Percentiles rank a stretch among this genome's conserved stretches.
Conservation (phyloP, 2,797 vertebrate genomes). For the Ibycter americanus region DNA sequence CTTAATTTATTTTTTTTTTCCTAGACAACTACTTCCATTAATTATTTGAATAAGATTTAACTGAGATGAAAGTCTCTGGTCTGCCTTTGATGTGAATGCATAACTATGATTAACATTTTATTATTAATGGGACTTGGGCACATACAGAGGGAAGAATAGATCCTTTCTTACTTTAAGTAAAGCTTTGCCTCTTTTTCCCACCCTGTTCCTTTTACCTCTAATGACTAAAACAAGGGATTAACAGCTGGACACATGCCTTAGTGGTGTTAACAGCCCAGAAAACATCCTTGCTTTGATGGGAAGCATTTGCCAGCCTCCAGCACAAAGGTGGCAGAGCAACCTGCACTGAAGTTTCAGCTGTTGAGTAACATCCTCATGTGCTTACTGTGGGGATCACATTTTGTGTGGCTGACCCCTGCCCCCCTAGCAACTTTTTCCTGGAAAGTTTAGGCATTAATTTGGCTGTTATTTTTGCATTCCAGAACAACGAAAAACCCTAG, state of each 20-base stretch:
- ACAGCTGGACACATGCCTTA: background rate
- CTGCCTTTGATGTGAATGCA: constrained; percentile 64
- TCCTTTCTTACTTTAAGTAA: background rate
- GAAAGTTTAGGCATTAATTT: background rate
- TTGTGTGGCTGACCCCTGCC: background rate
- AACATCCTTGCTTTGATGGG: background rate
- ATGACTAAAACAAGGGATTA: background rate
- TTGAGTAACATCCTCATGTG: background rate
- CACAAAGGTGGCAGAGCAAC: background rate
- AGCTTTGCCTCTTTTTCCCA: background rate
- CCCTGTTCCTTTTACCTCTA: background rate
- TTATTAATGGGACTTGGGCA: constrained; percentile 33
- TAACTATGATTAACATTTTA: constrained; percentile 67
- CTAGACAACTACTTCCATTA: constrained; percentile 53
- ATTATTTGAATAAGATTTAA: constrained; percentile 71
- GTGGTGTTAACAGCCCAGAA: background rate
- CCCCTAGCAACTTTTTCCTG: background rate
- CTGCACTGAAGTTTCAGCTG: background rate
- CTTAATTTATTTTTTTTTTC: background rate
- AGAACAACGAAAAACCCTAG: background rate
- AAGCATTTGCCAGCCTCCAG: background rate
- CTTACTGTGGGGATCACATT: background rate
- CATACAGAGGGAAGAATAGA: background rate
- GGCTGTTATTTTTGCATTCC: background rate
- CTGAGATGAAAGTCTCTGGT: constrained; percentile 61